phyloP scores from a whole-genome alignment of 2,113 vertebrate species.

The Limnothrissa miodon region DNA sequence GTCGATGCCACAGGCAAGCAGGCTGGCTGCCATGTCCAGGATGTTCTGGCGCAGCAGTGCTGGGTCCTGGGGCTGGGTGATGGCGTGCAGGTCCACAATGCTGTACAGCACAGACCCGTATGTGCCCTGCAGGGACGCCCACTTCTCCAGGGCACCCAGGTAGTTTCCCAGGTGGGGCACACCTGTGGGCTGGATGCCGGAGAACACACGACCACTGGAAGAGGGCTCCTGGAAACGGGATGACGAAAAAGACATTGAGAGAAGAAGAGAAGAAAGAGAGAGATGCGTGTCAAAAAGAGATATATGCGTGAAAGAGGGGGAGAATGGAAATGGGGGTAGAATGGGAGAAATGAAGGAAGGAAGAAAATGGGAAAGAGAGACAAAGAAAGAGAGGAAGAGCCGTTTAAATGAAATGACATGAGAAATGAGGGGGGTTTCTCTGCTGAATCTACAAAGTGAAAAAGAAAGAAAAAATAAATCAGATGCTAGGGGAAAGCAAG shows the following conservation, averaged over 20 bases:
- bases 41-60: slow-evolving; percentile 73
- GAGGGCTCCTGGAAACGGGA: slow-evolving; percentile 39
- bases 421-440: background rate
- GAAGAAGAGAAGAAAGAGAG: background rate
- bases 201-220: slow-evolving; percentile 76
- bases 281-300: background rate
- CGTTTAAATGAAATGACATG: background rate
- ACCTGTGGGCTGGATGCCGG: slow-evolving; percentile 93
- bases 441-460: background rate
- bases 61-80: slow-evolving; percentile 86
- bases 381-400: background rate
- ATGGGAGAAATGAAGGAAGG: background rate
- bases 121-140: slow-evolving; percentile 83
- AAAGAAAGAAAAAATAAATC: background rate
- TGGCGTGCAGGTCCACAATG: slow-evolving; percentile 91
- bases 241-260: too few species aligned
- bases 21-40: slow-evolving; percentile 84
- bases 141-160: slow-evolving; percentile 91
- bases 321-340: background rate
- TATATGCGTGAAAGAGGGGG: too few species aligned
- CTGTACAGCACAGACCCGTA: slow-evolving; percentile 81
- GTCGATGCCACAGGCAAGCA: slow-evolving; percentile 90
- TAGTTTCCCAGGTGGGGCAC: slow-evolving; percentile 92
- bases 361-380: background rate
- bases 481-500: background rate